Conservation (phyloP, 1,140 invertebrate species). For the Lethrus apterus region DNA sequence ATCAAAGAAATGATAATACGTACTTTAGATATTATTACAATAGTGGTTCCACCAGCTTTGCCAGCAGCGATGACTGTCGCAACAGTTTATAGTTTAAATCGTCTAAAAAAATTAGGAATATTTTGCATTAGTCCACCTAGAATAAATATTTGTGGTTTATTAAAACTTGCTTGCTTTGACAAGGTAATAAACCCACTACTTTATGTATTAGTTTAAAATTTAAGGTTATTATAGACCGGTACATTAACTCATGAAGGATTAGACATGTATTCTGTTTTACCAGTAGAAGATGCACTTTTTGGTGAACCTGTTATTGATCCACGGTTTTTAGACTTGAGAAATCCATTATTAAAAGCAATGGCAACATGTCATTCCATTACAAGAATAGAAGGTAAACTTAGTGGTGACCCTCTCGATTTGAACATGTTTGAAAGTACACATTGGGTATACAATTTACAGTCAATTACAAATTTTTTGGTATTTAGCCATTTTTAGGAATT, state of each 20-base stretch:
- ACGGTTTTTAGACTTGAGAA: conserved; percentile 41
- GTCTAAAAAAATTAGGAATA: conserved; percentile 71
- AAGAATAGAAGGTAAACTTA: conserved; percentile 65
- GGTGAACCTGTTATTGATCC: conserved; percentile 51
- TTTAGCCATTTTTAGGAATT: conserved; percentile 49
- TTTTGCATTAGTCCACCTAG: conserved; percentile 86
- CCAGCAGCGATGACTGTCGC: conserved; percentile 93
- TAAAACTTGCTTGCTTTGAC: conserved; percentile 93
- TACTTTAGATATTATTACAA: conserved; percentile 86
- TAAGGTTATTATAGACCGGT: conserved; percentile 59
- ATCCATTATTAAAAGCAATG: conserved; percentile 53
- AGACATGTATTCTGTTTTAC: conserved; percentile 83
- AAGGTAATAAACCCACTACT: conserved; percentile 55
- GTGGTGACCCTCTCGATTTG: conserved; percentile 77
- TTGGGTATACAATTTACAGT: too few relatives aligned
- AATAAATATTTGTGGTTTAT: conserved; percentile 83
- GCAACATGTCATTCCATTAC: conserved; percentile 78
- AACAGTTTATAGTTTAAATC: conserved; percentile 68
- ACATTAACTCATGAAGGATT: conserved; percentile 92
- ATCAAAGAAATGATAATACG: conserved; percentile 47
- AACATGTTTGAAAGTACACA: conserved; percentile 84
- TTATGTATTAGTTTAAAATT: neutral
- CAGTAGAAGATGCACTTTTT: conserved; percentile 51
- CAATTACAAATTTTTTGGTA: too few relatives aligned
- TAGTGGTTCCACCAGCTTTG: conserved; percentile 88